Evolutionary conservation across 2,888 invertebrate genomes (phyloP), one percentile per base, ranked within the genome.

Genomic region (Frankliniella fusca): DNA sequence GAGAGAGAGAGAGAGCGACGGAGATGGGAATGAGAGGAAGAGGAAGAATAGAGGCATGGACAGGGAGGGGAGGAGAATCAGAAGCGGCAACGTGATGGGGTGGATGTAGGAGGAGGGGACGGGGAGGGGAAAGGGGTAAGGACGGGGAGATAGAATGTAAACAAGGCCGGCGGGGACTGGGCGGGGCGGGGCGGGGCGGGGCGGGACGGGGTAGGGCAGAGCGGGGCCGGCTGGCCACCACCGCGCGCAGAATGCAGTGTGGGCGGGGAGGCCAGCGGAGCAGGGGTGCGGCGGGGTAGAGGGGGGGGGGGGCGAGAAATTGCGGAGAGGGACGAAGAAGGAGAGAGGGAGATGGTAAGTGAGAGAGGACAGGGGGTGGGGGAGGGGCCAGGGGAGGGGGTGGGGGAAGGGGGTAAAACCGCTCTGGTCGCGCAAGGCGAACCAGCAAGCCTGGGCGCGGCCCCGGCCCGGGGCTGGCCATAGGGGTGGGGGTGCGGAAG

Each of bases 101-200:
- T 20, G 54, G 15, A 54, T 15, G 54, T 54, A 20, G 54, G 20
- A 15, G 54, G 54, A 20, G 70, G 23, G 70, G 70, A 70, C 27
- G 70, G 70, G 27, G 61, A 61, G 61, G 70, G 70, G 27, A 76
- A 76, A 76, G 70, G 70, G 70, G 70, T 76, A 76, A 27, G 70
- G 27, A 23, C 70, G 27, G 70, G 70, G 70, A 76, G 70, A 76
- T 76, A 76, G 70, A 76, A 76, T 76, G 70, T 76, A 76, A 76
- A 76, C 70, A 76, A 76, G 70, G 70, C 38, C 38, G 38, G 38
- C 38, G 38, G 38, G 38, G 38, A 5, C 38, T 5, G 38, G 38
- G 38, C 38, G 5, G 38, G 38, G 38, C 38, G 5, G 38, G 38
- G 38, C 38, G 5, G 38, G 38, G 38, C 38, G 5, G 38, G 38